Evolutionary conservation across 2,113 vertebrate genomes (phyloP).

Genomic region (Plestiodon gilberti): DNA sequence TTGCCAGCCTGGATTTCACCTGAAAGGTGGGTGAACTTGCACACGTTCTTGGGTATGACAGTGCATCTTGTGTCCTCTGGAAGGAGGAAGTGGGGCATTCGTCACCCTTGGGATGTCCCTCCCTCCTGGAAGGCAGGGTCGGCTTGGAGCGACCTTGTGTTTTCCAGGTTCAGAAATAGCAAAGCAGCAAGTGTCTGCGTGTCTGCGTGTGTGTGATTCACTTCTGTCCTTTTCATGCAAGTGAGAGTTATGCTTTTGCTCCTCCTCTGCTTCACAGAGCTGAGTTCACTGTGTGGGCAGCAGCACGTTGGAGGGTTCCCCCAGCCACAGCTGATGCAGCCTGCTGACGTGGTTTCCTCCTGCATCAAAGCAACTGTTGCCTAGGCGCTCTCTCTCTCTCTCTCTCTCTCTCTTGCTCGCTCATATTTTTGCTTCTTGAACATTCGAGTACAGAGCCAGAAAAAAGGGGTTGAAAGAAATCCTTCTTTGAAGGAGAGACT

Average conservation of each 20-base stretch:
- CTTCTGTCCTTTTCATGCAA: slow-evolving; percentile 33
- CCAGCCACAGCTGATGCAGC: slow-evolving; percentile 25
- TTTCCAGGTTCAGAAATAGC: too few species aligned
- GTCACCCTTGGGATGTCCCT: too few species aligned
- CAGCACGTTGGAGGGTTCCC: slow-evolving; percentile 41
- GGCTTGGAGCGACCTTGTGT: too few species aligned
- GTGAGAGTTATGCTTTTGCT: not conserved
- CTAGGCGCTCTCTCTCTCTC: not conserved
- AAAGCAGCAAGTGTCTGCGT: not conserved
- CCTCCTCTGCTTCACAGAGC: not conserved
- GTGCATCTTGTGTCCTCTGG: too few species aligned
- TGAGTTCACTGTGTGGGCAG: not conserved
- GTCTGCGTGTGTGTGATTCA: slow-evolving; percentile 32
- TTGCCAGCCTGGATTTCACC: too few species aligned
- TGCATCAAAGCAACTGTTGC: slow-evolving; percentile 34
- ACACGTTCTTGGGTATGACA: too few species aligned
- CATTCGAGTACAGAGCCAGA: slow-evolving; percentile 8
- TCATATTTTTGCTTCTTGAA: not conserved
- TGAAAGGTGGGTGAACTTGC: too few species aligned
- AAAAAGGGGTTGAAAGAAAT: not conserved
- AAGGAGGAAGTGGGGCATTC: too few species aligned
- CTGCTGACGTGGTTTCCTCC: slow-evolving; percentile 29
- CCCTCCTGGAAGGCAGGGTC: too few species aligned
- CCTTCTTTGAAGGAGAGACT: slow-evolving; percentile 12
- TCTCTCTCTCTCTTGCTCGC: not conserved